Evolutionary conservation across 2,888 invertebrate species (phyloP), one percentile per base, ranked within the genome.

Genomic region (Mesodorylaimus sp.): DNA sequence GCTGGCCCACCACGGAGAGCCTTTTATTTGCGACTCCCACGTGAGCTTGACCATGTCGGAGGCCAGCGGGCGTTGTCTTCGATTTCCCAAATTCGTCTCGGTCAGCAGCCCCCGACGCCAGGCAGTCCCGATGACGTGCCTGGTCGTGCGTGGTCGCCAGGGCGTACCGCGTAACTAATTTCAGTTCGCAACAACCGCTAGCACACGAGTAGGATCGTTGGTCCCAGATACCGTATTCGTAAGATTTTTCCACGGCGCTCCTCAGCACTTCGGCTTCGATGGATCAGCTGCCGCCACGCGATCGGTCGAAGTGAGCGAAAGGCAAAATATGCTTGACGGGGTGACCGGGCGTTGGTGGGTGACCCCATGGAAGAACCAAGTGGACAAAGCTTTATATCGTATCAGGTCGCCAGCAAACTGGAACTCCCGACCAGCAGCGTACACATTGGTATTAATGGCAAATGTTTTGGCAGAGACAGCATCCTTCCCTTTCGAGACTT

Each of bases 301-400:
- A 48, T 53, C 53, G 23, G 7, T 25, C 36, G 46, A 45, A 37
- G 49, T 52, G 19, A 51, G 1, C 13, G 45, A 44, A 24, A 53
- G 28, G 51, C 53, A 50, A 25, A 38, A 32, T 16, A 51, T 44
- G 1, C 36, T 3, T 23, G n/a, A 24, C 21, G 25, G 3, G 36
- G 38, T 13, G 36, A 25, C 16, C 2, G 3, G 3, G n/a, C 27
- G 23, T n/a, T 10, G 10, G 7, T 19, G 3, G 19, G 47, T 13
- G 26, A 28, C 32, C 10, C 23, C 13, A 27, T 43, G 36, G 21
- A 53, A 53, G 29, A 51, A 51, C 53, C 50, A 51, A n/a, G 51
- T 51, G 47, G 45, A 42, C 27, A 48, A 16, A 37, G 47, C 50
- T 21, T 28, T 19, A 13, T 29, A 27, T 13, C 47, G 42, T 3